Percentiles rank a stretch among this genome's conserved stretches.
phyloP scores from a whole-genome alignment of 1,140 invertebrate genomes.

The Ganaspis sp. region DNA sequence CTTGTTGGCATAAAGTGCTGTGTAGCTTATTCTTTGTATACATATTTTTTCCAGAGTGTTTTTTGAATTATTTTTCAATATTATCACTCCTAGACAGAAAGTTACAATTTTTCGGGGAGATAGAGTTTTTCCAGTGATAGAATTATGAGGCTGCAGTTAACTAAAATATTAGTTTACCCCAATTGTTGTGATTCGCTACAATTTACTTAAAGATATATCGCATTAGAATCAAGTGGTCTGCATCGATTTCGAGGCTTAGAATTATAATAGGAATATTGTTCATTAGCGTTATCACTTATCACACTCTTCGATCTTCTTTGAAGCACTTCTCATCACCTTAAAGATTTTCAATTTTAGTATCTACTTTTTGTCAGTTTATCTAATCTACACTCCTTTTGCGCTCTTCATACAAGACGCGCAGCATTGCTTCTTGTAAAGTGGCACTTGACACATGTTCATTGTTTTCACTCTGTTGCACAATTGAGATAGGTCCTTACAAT shows the following conservation, averaged over 20 bases:
- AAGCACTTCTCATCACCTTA: constrained; percentile 36
- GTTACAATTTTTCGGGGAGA: neutral
- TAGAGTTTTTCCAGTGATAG: neutral
- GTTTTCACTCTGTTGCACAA: constrained; percentile 87
- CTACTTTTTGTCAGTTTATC: constrained; percentile 41
- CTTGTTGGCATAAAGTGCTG: neutral
- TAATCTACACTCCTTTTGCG: constrained; percentile 46
- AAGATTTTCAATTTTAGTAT: constrained; percentile 5
- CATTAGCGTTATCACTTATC: constrained; percentile 25
- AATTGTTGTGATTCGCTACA: neutral
- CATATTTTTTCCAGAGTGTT: no score
- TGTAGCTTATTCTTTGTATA: no score
- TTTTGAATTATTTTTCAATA: neutral
- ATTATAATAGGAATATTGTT: neutral
- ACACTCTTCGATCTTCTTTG: constrained; percentile 31
- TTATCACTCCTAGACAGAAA: neutral
- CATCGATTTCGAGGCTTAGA: neutral
- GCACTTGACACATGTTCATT: constrained; percentile 89
- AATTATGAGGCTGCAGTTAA: neutral
- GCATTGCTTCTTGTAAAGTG: constrained; percentile 88
- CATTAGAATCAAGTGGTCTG: constrained; percentile 16
- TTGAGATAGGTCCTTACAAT: constrained; percentile 87
- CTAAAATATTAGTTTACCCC: neutral
- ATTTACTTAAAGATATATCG: neutral
- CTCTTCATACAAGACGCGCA: constrained; percentile 83